Conservation (phyloP, 2,888 invertebrate species). For the Drosophila pseudotalamancana region DNA sequence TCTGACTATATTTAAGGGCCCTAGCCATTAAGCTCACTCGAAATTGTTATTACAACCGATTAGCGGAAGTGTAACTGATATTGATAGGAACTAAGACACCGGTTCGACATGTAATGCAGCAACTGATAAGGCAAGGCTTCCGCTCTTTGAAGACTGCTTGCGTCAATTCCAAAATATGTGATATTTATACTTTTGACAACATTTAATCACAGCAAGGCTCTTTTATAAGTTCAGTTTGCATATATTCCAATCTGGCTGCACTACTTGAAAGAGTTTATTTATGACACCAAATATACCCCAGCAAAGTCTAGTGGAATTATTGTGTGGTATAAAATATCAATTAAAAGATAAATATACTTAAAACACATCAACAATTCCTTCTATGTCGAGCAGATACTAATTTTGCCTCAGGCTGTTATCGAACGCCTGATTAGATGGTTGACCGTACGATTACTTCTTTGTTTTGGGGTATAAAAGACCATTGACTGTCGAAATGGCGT, state of each 20-base stretch:
- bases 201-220: not conserved
- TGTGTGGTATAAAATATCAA: slow-evolving; percentile 21
- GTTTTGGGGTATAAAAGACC: slow-evolving; percentile 46
- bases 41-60: slow-evolving; percentile 37
- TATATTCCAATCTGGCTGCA: slow-evolving; percentile 40
- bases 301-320: slow-evolving; percentile 15
- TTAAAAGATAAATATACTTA: slow-evolving; percentile 35
- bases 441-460: slow-evolving; percentile 5
- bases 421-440: slow-evolving; percentile 23
- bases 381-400: slow-evolving; percentile 33
- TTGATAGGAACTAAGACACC: slow-evolving; percentile 1
- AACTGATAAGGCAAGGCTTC: slow-evolving; percentile 2
- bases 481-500: not conserved
- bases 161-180: not conserved
- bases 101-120: not conserved
- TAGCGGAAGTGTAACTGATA: slow-evolving; percentile 18
- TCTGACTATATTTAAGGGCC: slow-evolving; percentile 37
- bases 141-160: not conserved
- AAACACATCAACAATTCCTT: slow-evolving; percentile 4
- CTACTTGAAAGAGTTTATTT: slow-evolving; percentile 29
- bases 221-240: slow-evolving; percentile 21
- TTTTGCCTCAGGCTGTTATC: slow-evolving; percentile 16
- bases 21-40: slow-evolving; percentile 35
- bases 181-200: not conserved
- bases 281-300: slow-evolving; percentile 15